Base-by-base conservation (phyloP, 2,888 invertebrate genomes). In the Ditula angustiorana region DNA sequence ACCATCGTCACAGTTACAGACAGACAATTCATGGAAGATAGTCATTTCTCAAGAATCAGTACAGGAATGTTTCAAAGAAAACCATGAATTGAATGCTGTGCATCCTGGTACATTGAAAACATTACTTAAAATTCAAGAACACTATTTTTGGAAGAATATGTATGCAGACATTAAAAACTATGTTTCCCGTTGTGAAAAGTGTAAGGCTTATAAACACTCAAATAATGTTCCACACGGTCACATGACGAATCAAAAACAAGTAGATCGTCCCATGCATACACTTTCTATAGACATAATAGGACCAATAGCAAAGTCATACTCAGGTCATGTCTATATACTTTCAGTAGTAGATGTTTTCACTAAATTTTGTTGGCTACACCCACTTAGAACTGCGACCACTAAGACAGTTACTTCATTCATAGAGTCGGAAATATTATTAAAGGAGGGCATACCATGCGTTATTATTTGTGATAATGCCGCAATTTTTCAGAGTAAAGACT, bases 91-190 rank as follows among this genome's bases (percentile, higher is more conserved):
- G 5, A 4, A 21, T 5, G 21, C 21, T 7, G 37, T 33, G 7
- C 53, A 53, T 37, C 53, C 53, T 2, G 53, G 53, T n/a, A 53
- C 37, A 21, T 21, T 35, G 10, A 53, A 53, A 33, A 53, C 53
- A 11, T 23, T 35, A 10, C 23, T 1, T 13, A 53, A 53, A 53
- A 37, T 35, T n/a, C 35, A 35, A 35, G 35, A 53, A 33, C 19
- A 33, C 10, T 53, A 53, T 11, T 53, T 11, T 23, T 53, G 53
- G 53, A 53, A 53, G n/a, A 21, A 19, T 11, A 35, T 53, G 53
- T 35, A 35, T 53, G 24, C 11, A 1, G 53, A 53, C 11, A 13
- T 49, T n/a, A 49, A 10, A 24, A 28, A 26, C 4, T 49, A 19
- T 24, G 26, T 49, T 2, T 1, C 26, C 16, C 4, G 8, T 11